These are phyloP conservation scores for Sarcophaga caerulescens DNA, from an alignment of 2,888 invertebrate genomes.

Conservation along the genomic window DNA sequence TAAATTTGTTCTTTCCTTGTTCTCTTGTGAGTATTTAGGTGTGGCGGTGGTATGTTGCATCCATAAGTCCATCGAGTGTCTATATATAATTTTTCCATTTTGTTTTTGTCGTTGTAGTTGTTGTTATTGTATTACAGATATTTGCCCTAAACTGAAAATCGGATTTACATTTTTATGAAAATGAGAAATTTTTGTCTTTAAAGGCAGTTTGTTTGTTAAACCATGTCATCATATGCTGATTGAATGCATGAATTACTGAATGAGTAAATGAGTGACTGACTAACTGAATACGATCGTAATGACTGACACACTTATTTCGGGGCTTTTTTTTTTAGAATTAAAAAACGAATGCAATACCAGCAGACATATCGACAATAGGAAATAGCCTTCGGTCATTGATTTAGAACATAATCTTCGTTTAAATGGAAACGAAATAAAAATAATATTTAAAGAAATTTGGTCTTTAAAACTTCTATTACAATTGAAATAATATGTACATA, in stretches of 20 bases:
- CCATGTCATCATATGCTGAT: constrained; percentile 48
- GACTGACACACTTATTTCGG: constrained; percentile 61
- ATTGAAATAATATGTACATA: constrained; percentile 28
- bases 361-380: constrained; percentile 7
- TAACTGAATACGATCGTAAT: constrained; percentile 32
- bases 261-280: neutral
- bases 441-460: neutral
- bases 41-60: neutral
- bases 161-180: constrained; percentile 60
- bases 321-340: neutral
- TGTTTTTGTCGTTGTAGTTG: constrained; percentile 1
- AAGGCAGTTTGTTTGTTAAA: constrained; percentile 37
- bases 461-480: too few relatives aligned
- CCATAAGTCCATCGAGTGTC: constrained; percentile 45
- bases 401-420: constrained; percentile 44
- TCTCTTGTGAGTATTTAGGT: constrained; percentile 9
- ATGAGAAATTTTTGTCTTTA: constrained; percentile 40
- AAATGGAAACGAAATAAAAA: constrained; percentile 18
- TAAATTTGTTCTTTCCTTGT: constrained; percentile 4
- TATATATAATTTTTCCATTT: constrained; percentile 22
- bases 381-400: constrained; percentile 43
- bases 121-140: neutral
- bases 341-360: constrained; percentile 16
- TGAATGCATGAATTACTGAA: constrained; percentile 42
- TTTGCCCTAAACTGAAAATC: constrained; percentile 57